Base-by-base conservation (phyloP, 2,797 vertebrate genomes). In the Cynodonichthys magdalenae region DNA sequence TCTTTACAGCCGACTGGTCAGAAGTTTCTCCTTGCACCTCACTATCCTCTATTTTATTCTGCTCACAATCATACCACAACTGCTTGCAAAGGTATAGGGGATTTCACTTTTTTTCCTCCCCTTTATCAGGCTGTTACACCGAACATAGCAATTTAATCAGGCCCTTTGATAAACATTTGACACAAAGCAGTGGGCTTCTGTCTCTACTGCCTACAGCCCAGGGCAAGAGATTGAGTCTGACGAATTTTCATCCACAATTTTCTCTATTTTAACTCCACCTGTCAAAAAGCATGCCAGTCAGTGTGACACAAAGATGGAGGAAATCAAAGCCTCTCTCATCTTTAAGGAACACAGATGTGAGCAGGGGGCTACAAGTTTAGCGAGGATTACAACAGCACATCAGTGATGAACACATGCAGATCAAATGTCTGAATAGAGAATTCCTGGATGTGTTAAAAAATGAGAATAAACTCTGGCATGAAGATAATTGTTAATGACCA, bases 101-200 rank as follows among this genome's bases (percentile, higher is more conserved):
- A 75, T 77, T 86, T 78, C 65, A 58, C 67, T 60, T 79, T 79
- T 81, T 62, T 63, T 75, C 29, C 29, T 11, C 17, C 8, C n/a
- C 6, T 74, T 62, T 79, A 75, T 75, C 79, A 76, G 63, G 70
- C 81, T 80, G 75, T 87, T 89, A 87, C 83, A 70, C 79, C 56
- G 90, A 93, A 89, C 82, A 87, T 85, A 88, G 87, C 86, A 78
- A 90, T 88, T 87, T 93, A 94, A 93, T 93, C 90, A 92, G 88
- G 75, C 75, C 86, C 92, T 94, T 94, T 94, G 93, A 93, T 93
- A 91, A 94, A 92, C 92, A 92, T 91, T 93, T 93, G 92, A 90
- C 90, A 93, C 90, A 87, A 91, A 91, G 90, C 87, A 86, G 81
- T 91, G 91, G 88, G 90, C 89, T 92, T 86, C 86, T 90, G 87